Evolutionary conservation across 2,113 vertebrate species (phyloP).

Genomic region (Recurvirostra avosetta): DNA sequence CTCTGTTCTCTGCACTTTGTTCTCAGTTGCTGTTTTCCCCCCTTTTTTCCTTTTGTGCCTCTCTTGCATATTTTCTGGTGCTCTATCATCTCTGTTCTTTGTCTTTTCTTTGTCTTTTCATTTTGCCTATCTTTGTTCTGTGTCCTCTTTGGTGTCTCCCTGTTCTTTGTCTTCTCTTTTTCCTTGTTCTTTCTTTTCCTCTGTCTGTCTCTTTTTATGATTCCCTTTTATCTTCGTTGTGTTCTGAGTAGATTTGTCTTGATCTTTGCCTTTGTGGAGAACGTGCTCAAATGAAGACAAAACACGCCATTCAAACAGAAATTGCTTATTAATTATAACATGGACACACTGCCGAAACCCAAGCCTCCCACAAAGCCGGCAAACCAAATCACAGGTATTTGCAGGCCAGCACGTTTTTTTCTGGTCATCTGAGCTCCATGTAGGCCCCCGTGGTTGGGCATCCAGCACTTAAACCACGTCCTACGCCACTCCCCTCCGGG

Average conservation of each 20-base stretch:
- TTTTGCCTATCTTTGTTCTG: constrained; percentile 65
- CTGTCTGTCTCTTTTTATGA: constrained; percentile 62
- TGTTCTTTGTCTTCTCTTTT: constrained; percentile 68
- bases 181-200: constrained; percentile 60
- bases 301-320: constrained; percentile 55
- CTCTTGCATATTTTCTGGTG: constrained; percentile 57
- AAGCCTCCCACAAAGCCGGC: constrained; percentile 34
- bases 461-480: background rate
- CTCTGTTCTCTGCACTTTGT: constrained; percentile 58
- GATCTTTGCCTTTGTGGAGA: constrained; percentile 62
- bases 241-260: constrained; percentile 58
- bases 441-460: background rate
- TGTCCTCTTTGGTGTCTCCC: constrained; percentile 62
- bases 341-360: background rate
- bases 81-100: constrained; percentile 59
- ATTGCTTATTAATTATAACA: constrained; percentile 60
- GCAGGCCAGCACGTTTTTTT: background rate
- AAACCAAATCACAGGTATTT: background rate
- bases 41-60: constrained; percentile 44
- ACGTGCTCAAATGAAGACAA: constrained; percentile 63
- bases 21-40: background rate
- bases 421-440: background rate
- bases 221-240: constrained; percentile 59
- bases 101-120: constrained; percentile 63
- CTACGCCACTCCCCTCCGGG: background rate